Evolutionary conservation across 2,888 invertebrate species (phyloP), one percentile per base, ranked within the genome.

Genomic region (Dynastes hyllus): DNA sequence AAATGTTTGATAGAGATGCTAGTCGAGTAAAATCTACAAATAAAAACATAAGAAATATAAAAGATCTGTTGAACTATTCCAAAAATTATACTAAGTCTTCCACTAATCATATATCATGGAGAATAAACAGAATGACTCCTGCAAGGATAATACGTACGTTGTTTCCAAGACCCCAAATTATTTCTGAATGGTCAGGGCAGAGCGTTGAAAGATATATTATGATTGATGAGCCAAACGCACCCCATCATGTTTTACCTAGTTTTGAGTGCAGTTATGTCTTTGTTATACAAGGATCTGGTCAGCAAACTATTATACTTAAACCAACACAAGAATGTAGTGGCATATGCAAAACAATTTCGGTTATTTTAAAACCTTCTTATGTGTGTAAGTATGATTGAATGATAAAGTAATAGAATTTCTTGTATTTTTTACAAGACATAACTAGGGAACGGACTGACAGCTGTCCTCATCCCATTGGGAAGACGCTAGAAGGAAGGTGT

Each of bases 201-300:
- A 94, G 94, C 84, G 92, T 95, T 71, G 96, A 97, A 87, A 93
- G 95, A 73, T 95, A 92, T 88, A 85, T 95, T 76, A 91, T 95
- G 78, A 91, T 97, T 76, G 94, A 96, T 86, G 95, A 95, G 83
- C 90, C 92, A 51, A 91, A 92, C 85, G 92, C 94, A 76, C 89
- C 90, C 32, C 88, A 91, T 37, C 96, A 95, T 86, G 87, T 89
- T 80, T 88, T 96, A 87, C 96, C 96, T 9, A 93, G 94, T 84
- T 94, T 95, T 11, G 96, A 96, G 88, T 96, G 96, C 86, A 94
- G 94, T 83, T 95, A 94, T 88, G 93, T 96, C 75, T 94, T 95
- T 88, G 86, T 96, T 13, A 91, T 94, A 81, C 94, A 94, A 86
- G 92, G 93, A 9, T 92, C 92, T 86, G 97, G 97, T 11, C 91